These are phyloP conservation scores for Motacilla alba DNA, from an alignment of 2,113 vertebrate genomes.

Conservation along the genomic window DNA sequence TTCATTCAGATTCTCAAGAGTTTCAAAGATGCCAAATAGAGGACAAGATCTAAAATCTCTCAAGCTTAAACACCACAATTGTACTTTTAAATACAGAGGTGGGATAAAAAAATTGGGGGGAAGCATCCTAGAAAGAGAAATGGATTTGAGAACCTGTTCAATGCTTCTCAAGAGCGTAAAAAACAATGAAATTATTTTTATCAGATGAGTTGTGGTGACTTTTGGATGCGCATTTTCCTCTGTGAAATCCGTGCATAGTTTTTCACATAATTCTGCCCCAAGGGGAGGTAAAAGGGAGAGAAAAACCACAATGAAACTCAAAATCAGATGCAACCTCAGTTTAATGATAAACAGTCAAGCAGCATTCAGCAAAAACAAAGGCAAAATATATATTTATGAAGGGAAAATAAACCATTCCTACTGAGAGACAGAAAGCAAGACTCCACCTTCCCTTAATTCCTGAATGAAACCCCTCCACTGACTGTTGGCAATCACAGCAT, in stretches of 20 bases:
- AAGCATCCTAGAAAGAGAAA: fast-evolving
- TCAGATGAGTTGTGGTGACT: background rate
- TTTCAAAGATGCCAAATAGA: background rate
- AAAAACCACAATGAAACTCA: background rate
- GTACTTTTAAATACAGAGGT: fast-evolving
- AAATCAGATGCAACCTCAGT: background rate
- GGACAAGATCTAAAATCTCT: background rate
- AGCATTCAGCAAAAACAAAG: background rate
- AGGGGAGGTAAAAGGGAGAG: background rate
- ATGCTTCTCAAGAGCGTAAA: background rate
- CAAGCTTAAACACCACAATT: fast-evolving
- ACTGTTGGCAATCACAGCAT: fast-evolving
- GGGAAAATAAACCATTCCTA: background rate
- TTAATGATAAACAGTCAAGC: slow-evolving; percentile 4
- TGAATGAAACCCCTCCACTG: fast-evolving
- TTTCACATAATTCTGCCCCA: background rate
- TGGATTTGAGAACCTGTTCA: background rate
- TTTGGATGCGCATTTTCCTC: background rate
- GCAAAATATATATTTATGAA: background rate
- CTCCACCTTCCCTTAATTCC: background rate
- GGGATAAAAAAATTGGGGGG: fast-evolving
- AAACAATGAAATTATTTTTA: fast-evolving
- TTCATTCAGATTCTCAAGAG: background rate
- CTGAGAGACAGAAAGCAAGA: background rate
- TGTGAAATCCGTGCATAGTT: background rate